A percentile compares a stretch with the other conserved stretches of the same genome.
These are phyloP conservation scores for Sinonovacula constricta DNA, from an alignment of 1,140 invertebrate genomes.

Conservation along the genomic window DNA sequence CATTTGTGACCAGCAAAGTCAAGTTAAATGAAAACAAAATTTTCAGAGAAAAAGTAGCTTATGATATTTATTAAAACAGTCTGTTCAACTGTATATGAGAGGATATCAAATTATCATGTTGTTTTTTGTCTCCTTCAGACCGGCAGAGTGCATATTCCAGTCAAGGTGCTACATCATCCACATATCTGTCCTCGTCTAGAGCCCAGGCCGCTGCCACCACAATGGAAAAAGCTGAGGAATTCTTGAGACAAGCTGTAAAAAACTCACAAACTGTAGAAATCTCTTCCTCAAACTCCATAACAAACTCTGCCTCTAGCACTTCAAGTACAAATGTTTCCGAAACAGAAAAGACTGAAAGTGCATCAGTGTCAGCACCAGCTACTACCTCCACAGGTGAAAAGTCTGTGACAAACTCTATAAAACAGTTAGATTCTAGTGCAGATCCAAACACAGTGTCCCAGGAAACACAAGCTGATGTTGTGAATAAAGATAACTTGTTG, in stretches of 20 bases:
- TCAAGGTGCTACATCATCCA: constrained; percentile 40
- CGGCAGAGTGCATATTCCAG: constrained; percentile 36
- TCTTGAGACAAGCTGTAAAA: constrained; percentile 45
- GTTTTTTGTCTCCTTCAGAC: constrained; percentile 13
- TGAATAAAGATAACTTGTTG: neutral
- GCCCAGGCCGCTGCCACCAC: constrained; percentile 10
- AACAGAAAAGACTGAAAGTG: neutral
- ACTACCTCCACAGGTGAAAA: constrained; percentile 30
- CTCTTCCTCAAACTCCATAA: neutral
- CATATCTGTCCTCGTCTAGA: constrained; percentile 28
- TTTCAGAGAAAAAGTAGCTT: too few relatives aligned
- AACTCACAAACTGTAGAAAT: constrained; percentile 34
- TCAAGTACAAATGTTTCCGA: neutral
- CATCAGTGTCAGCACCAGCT: neutral
- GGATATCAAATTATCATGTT: too few relatives aligned
- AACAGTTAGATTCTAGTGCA: neutral
- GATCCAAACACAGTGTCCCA: neutral
- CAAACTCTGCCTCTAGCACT: neutral
- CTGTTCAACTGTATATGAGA: too few relatives aligned
- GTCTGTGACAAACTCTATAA: constrained; percentile 15
- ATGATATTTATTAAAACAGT: too few relatives aligned
- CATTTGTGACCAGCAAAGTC: too few relatives aligned
- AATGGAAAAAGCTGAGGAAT: constrained; percentile 41
- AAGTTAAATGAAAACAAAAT: too few relatives aligned
- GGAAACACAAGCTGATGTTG: constrained; percentile 6